Conservation (phyloP, 2,113 vertebrate species). For the Muntiacus muntjak region DNA sequence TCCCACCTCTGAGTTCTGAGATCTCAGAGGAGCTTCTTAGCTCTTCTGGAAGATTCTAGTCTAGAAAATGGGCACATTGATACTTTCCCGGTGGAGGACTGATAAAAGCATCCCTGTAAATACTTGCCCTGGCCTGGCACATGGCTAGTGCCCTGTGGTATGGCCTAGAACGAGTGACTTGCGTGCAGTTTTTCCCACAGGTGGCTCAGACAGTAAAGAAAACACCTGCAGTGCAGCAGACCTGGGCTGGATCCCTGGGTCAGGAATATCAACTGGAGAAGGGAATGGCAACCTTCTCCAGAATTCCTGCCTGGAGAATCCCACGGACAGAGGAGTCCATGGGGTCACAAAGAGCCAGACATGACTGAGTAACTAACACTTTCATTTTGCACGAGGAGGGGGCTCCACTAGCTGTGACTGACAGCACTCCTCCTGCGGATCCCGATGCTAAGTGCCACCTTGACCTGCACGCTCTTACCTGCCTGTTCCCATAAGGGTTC, state of each 20-base stretch:
- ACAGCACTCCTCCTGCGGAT: background rate
- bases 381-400: background rate
- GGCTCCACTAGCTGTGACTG: background rate
- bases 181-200: background rate
- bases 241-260: no score
- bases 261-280: no score
- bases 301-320: no score
- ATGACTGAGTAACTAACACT: no score
- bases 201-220: no score
- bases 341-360: no score
- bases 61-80: background rate
- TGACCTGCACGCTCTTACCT: background rate
- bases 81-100: background rate
- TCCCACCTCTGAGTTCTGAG: background rate
- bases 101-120: background rate
- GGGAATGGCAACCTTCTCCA: no score
- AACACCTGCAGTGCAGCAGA: no score
- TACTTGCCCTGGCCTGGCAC: background rate
- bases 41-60: background rate
- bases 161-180: background rate
- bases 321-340: no score
- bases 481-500: background rate
- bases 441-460: background rate
- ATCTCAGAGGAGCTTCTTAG: background rate
- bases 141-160: background rate